Evolutionary conservation across 2,797 vertebrate genomes (phyloP), one percentile per base, ranked within the genome.

Genomic region (Sternotherus odoratus): DNA sequence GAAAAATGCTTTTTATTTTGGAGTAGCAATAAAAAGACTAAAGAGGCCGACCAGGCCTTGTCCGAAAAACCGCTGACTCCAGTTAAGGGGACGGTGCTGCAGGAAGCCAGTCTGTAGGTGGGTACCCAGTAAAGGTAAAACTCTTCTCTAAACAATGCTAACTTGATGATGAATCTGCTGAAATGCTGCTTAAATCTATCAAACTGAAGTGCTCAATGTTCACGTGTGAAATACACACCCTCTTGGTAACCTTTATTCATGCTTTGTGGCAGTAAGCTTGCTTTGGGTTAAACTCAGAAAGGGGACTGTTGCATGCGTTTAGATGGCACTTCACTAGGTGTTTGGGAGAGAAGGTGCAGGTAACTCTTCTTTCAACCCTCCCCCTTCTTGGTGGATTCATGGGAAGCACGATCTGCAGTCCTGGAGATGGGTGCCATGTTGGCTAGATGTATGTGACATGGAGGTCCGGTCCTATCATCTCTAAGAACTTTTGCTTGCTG

Each of bases 1-100:
- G 98, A 97, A 85, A 98, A 98, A 69, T 97, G 96, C 97, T 97
- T 95, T 98, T 97, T 98, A 96, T 98, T 98, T 97, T 98, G 97
- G 98, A 98, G 90, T 98, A 97, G 97, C 97, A 98, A 95, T 98
- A 98, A 98, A 98, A 97, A 98, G 95, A 96, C 89, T 97, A 97
- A 95, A 97, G 97, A 97, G 95, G 97, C 97, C 91, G 80, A 56
- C 95, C 96, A 97, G 97, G 96, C 97, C 93, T 93, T 57, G 86
- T 97, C 95, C 90, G 97, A 98, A 95, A 96, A 95, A 92, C 96
- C 97, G 83, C 96, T 97, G 96, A 93, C 97, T 50, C 19, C 97
- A 3, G 90, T 96, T 97, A 96, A 95, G 96, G 97, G 97, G 63
- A 93, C 9, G 48, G 96, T 97, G 89, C 93, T 98, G 79, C 96